These are phyloP conservation scores for Darevskia mixta DNA, from an alignment of 2,797 vertebrate genomes.

Conservation along the genomic window DNA sequence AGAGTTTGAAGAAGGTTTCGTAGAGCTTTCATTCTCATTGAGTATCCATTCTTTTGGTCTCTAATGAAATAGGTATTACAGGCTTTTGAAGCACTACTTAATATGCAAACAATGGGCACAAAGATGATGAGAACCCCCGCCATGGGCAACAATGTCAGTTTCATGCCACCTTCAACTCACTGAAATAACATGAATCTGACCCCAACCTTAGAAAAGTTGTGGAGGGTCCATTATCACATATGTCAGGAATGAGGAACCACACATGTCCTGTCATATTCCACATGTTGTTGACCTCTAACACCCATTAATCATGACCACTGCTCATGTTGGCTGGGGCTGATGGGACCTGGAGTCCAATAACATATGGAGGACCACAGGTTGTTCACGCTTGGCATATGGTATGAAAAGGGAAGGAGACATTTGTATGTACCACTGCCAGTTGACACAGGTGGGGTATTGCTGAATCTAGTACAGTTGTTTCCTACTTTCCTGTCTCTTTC, in stretches of 20 bases:
- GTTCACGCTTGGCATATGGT: too few species aligned
- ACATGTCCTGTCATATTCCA: too few species aligned
- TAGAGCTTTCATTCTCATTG: neutral
- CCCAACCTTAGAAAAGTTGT: neutral
- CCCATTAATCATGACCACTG: too few species aligned
- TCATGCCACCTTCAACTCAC: neutral
- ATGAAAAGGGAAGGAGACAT: neutral
- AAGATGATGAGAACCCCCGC: neutral
- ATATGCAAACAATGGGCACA: neutral
- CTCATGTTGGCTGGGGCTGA: too few species aligned
- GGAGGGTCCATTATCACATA: neutral
- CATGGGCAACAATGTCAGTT: too few species aligned
- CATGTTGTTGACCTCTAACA: too few species aligned
- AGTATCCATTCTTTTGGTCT: neutral
- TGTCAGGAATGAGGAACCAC: too few species aligned
- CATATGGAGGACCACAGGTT: too few species aligned
- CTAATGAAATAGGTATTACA: neutral
- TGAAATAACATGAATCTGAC: neutral
- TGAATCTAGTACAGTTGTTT: neutral
- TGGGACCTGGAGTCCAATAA: too few species aligned
- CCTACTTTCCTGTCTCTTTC: neutral
- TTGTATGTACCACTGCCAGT: neutral
- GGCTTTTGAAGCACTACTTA: too few species aligned
- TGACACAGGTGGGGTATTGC: neutral
- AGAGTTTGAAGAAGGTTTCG: neutral